A percentile compares a stretch with the other conserved stretches of the same genome.
phyloP scores from a whole-genome alignment of 2,113 vertebrate species.

The Peucedramus taeniatus region DNA sequence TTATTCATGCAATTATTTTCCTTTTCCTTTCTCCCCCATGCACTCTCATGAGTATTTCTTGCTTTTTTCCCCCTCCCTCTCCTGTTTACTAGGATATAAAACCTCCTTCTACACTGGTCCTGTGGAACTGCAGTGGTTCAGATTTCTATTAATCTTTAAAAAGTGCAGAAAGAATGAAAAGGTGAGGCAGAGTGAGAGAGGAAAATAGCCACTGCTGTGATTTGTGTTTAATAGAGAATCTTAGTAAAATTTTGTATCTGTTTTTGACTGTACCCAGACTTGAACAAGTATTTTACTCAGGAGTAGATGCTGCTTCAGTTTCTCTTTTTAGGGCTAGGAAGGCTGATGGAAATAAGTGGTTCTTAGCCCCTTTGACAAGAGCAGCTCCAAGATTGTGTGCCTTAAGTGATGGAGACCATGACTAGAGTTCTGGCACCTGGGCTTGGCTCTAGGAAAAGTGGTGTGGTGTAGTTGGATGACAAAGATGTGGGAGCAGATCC shows the following conservation, averaged over 20 bases:
- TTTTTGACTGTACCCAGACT: not conserved
- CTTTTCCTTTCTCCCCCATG: not conserved
- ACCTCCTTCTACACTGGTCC: not conserved
- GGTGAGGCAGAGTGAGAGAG: not conserved
- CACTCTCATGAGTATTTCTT: not conserved
- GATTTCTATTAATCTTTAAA: not conserved
- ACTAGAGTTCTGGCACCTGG: not conserved
- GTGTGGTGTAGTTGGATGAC: not conserved
- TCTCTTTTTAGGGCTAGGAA: not conserved
- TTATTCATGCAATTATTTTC: not conserved
- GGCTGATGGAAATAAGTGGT: not conserved
- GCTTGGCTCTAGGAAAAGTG: not conserved
- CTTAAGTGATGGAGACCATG: not conserved
- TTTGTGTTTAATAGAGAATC: not conserved
- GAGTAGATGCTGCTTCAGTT: not conserved
- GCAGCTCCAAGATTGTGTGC: not conserved
- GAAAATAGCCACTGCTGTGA: not conserved
- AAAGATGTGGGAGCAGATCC: not conserved
- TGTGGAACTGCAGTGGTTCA: not conserved
- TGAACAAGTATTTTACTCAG: not conserved
- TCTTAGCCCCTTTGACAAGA: not conserved
- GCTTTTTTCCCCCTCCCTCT: accelerated
- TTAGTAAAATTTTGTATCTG: not conserved
- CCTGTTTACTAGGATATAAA: not conserved
- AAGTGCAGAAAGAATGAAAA: not conserved